These are phyloP conservation scores for Willowsia nigromaculata DNA, from an alignment of 2,888 invertebrate genomes.

Conservation along the genomic window DNA sequence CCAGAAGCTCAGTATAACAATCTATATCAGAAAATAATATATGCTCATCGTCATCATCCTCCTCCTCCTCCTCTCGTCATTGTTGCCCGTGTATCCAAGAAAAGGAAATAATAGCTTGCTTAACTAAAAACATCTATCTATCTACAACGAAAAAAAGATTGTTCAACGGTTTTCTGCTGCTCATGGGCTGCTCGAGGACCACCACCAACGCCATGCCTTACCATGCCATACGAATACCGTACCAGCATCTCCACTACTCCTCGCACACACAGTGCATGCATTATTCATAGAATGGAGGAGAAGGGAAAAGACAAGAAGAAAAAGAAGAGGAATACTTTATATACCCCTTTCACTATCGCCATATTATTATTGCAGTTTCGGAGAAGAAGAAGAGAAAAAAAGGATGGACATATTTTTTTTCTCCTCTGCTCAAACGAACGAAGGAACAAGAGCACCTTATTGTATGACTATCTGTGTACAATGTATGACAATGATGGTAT, in stretches of 20 bases:
- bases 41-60: neutral
- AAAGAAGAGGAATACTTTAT: neutral
- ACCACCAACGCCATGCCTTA: neutral
- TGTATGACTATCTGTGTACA: neutral
- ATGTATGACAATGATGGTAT: neutral
- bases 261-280: neutral
- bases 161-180: neutral
- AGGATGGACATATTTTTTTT: slow-evolving; percentile 8
- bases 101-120: neutral
- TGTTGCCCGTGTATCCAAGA: neutral
- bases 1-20: neutral
- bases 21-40: neutral
- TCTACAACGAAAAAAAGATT: neutral
- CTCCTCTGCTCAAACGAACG: neutral
- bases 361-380: neutral
- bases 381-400: neutral
- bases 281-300: neutral
- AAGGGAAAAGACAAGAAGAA: neutral
- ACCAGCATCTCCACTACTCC: neutral
- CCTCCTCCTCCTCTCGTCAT: too few species aligned
- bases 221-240: too few species aligned
- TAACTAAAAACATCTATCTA: neutral
- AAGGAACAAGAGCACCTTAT: neutral
- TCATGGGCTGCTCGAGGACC: neutral
- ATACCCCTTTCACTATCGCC: neutral